Conservation (phyloP, 2,888 invertebrate genomes). For the Thysanoteuthis rhombus region DNA sequence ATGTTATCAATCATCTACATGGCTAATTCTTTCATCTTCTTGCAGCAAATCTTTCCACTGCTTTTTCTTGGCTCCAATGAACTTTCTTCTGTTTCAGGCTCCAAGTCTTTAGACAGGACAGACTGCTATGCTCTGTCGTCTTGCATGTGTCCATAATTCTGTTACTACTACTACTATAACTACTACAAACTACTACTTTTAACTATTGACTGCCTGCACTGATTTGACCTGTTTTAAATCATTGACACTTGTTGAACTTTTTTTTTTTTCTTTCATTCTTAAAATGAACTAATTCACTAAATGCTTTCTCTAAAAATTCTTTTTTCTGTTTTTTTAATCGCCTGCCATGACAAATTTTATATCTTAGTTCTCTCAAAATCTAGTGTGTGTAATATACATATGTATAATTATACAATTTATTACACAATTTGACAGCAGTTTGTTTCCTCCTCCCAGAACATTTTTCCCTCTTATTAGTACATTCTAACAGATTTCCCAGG, state of each 20-base stretch:
- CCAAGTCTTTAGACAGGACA: not conserved
- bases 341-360: not conserved
- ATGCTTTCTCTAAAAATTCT: not conserved
- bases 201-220: not conserved
- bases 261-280: not conserved
- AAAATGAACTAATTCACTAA: not conserved
- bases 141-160: slow-evolving; percentile 12
- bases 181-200: not conserved
- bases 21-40: slow-evolving; percentile 12
- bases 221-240: not conserved
- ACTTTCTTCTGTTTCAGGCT: not conserved
- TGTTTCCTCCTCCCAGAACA: too few relatives aligned
- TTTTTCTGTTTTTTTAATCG: not conserved
- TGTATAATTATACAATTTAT: too few relatives aligned
- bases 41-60: not conserved
- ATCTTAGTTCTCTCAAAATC: not conserved
- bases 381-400: not conserved
- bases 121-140: not conserved
- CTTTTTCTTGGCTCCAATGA: not conserved
- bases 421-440: too few relatives aligned
- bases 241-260: not conserved
- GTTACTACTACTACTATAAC: not conserved
- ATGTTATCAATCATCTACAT: not conserved
- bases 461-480: too few relatives aligned
- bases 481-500: too few relatives aligned